Base-by-base conservation (phyloP, 2,888 invertebrate species). In the Trissonchulus sp. region DNA sequence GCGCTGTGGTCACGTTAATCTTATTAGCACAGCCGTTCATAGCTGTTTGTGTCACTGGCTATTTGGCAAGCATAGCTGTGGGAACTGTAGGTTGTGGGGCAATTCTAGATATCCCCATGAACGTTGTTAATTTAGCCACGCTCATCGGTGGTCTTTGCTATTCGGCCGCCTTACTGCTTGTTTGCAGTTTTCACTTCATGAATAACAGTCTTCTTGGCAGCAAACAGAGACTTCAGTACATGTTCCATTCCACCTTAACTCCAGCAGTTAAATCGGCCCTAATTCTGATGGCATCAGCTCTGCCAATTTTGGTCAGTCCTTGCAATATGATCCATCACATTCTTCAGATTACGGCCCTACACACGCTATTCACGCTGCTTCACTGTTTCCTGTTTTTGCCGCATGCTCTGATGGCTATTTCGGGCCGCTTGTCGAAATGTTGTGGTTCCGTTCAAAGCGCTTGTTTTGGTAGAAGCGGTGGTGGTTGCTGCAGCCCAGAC, bases 111-210 rank as follows among this genome's bases (percentile, higher is more conserved):
- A 81, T 83, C 1, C 81, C 82, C 3, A 75, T 82, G 74, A 83
- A 84, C 74, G 77, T 80, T n/a, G 72, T 82, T 71, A 82, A 83
- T 28, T 69, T 81, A 18, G 80, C 79, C 2, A 79, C 28, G 2
- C 18, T 75, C 8, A 18, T 75, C 28, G 60, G 30, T 8, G 73
- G 48, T 2, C 33, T 75, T 1, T 3, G 18, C 3, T 73, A 72
- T 71, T 80, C 81, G 2, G 79, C 79, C 37, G 79, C 79, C 28
- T 77, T 81, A 36, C 79, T 79, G 1, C 77, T 83, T 68, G 77
- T 80, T 36, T 83, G 83, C 78, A 80, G 81, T 74, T 82, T 82
- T 77, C 78, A 79, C 37, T 83, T 82, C 75, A 79, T 79, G 18
- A 80, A 81, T 74, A 79, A 80, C 48, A 82, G 78, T 79, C 68